Percentiles rank a stretch among this genome's conserved stretches.
Conservation (phyloP, 2,113 vertebrate genomes). For the Morone chrysops region DNA sequence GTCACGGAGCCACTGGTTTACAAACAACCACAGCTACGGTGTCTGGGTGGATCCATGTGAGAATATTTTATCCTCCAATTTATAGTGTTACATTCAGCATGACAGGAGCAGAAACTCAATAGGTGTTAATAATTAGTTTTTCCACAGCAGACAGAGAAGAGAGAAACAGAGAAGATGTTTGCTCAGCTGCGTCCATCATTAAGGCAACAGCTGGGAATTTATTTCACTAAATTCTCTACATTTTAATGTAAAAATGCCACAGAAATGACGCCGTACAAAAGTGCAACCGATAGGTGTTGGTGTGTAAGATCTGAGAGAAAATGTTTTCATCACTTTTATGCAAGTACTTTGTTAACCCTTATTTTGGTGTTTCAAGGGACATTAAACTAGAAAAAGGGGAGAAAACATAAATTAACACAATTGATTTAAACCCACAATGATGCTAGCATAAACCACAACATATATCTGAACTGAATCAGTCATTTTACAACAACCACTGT, state of each 20-base stretch:
- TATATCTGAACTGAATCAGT: no score
- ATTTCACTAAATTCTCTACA: background rate
- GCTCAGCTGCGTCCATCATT: background rate
- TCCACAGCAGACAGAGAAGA: background rate
- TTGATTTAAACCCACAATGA: background rate
- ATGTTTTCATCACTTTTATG: background rate
- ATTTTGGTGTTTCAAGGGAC: background rate
- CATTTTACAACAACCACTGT: background rate
- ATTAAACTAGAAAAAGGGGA: background rate
- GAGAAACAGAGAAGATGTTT: no score
- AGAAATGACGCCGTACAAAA: background rate
- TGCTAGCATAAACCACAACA: background rate
- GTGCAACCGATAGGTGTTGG: background rate
- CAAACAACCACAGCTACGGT: conserved; percentile 4
- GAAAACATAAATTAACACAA: background rate
- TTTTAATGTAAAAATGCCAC: background rate
- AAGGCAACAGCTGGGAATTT: background rate
- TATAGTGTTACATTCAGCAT: background rate
- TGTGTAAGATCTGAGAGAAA: background rate
- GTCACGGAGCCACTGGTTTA: background rate
- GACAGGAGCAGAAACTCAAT: background rate
- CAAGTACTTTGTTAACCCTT: no score
- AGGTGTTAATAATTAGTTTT: background rate
- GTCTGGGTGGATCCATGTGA: background rate
- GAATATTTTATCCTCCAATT: background rate